These are phyloP conservation scores for Mamestra brassicae DNA, from an alignment of 2,888 invertebrate genomes.

Conservation along the genomic window DNA sequence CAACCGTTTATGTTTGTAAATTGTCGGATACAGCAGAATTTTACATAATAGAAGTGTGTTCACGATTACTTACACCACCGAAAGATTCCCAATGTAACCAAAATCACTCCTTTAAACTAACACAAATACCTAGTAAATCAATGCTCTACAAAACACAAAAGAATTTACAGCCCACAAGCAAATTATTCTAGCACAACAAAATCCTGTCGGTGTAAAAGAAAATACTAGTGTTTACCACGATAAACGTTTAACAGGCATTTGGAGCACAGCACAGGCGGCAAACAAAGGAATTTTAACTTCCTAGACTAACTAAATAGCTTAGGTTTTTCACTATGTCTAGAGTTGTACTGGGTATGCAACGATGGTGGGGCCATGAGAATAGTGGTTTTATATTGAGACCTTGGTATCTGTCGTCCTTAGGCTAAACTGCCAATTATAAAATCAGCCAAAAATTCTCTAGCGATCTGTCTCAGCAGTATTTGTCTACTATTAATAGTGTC, in stretches of 20 bases:
- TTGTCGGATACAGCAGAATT: no score
- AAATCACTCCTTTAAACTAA: not conserved
- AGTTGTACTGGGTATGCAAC: slow-evolving; percentile 40
- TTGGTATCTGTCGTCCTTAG: not conserved
- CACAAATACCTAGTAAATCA: not conserved
- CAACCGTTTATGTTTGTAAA: no score
- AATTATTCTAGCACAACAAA: not conserved
- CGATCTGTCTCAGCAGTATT: no score
- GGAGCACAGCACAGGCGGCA: slow-evolving; percentile 12
- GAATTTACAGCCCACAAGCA: slow-evolving; percentile 6
- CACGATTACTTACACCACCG: not conserved
- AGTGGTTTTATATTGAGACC: not conserved
- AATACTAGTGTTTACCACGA: slow-evolving; percentile 11
- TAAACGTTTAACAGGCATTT: slow-evolving; percentile 42
- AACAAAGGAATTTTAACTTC: slow-evolving; percentile 57
- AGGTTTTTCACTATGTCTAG: slow-evolving; percentile 48
- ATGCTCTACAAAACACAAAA: not conserved
- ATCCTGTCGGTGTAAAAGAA: not conserved
- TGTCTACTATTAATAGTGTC: no score
- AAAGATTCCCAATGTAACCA: no score
- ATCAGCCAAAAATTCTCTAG: no score
- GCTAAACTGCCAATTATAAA: no score
- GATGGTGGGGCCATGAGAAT: slow-evolving; percentile 29
- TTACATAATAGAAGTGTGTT: no score
- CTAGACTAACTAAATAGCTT: slow-evolving; percentile 43